Evolutionary conservation across 1,140 invertebrate genomes (phyloP).

Genomic region (Leptinotarsa undecemlineata): DNA sequence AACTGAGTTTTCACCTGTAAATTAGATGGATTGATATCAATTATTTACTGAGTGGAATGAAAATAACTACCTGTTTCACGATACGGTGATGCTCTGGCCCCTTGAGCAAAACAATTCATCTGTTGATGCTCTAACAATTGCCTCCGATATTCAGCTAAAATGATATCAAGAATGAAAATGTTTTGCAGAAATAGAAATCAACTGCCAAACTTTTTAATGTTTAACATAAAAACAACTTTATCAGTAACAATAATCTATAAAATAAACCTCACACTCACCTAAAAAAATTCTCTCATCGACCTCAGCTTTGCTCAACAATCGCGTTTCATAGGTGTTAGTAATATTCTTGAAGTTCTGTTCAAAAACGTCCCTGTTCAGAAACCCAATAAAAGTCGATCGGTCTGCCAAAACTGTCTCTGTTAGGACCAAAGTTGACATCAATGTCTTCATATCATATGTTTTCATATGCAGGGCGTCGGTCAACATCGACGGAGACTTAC

Average conservation of each 20-base stretch:
- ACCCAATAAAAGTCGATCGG: slow-evolving; percentile 65
- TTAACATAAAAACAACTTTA: background rate
- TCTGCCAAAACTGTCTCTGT: slow-evolving; percentile 74
- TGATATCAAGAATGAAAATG: slow-evolving; percentile 14
- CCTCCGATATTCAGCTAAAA: slow-evolving; percentile 49
- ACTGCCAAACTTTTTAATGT: too few species aligned
- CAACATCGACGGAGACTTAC: slow-evolving; percentile 75
- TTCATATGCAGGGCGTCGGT: slow-evolving; percentile 90
- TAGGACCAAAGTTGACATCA: slow-evolving; percentile 80
- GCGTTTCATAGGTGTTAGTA: slow-evolving; percentile 88
- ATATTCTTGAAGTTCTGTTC: slow-evolving; percentile 82
- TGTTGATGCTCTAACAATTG: slow-evolving; percentile 44
- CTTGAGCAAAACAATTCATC: slow-evolving; percentile 23
- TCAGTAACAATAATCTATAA: slow-evolving; percentile 11
- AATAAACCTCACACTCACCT: slow-evolving; percentile 57
- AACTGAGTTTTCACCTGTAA: slow-evolving; percentile 36
- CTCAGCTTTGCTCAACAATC: slow-evolving; percentile 88
- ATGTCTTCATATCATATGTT: slow-evolving; percentile 82
- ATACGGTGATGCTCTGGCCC: slow-evolving; percentile 30
- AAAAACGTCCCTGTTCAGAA: slow-evolving; percentile 74
- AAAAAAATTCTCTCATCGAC: slow-evolving; percentile 96
- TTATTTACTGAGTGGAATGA: background rate
- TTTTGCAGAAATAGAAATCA: background rate
- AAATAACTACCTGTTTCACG: slow-evolving; percentile 15
- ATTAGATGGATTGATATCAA: background rate